Percentiles rank a stretch among this genome's conserved stretches.
These are phyloP conservation scores for Poecilobothrus nobilitatus DNA, from an alignment of 2,888 invertebrate species.

Conservation along the genomic window DNA sequence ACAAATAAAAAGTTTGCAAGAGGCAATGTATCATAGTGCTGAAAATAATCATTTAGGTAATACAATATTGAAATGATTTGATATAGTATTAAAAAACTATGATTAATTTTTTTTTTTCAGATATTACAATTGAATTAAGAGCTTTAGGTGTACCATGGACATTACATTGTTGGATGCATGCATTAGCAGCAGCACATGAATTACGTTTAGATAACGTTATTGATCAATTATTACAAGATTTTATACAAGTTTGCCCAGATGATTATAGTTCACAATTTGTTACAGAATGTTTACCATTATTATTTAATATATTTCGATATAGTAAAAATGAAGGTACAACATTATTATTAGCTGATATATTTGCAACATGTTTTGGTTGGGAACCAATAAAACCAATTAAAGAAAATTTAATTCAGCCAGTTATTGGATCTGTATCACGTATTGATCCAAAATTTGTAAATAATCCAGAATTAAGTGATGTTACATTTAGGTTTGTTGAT, in stretches of 20 bases:
- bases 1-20: slow-evolving; percentile 77
- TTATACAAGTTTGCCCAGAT: slow-evolving; percentile 81
- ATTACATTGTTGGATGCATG: slow-evolving; percentile 86
- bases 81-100: slow-evolving; percentile 12
- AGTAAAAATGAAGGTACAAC: slow-evolving; percentile 90
- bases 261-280: slow-evolving; percentile 84
- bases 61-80: no score
- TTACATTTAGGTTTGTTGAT: slow-evolving; percentile 60
- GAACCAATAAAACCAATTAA: slow-evolving; percentile 71
- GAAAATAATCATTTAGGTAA: slow-evolving; percentile 82
- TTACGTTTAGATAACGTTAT: slow-evolving; percentile 74
- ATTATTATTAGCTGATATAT: slow-evolving; percentile 75
- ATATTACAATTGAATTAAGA: slow-evolving; percentile 80
- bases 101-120: slow-evolving; percentile 40
- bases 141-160: slow-evolving; percentile 86
- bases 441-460: slow-evolving; percentile 91
- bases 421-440: slow-evolving; percentile 63
- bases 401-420: slow-evolving; percentile 55
- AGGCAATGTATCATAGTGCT: slow-evolving; percentile 90
- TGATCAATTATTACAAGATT: slow-evolving; percentile 81
- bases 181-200: slow-evolving; percentile 78
- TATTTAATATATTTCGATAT: slow-evolving; percentile 82
- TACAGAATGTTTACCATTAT: slow-evolving; percentile 78
- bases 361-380: slow-evolving; percentile 83
- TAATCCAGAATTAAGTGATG: slow-evolving; percentile 86